Percentiles rank a stretch among this genome's conserved stretches.
Conservation (phyloP, 2,797 vertebrate genomes). For the Sebastes dallii region DNA sequence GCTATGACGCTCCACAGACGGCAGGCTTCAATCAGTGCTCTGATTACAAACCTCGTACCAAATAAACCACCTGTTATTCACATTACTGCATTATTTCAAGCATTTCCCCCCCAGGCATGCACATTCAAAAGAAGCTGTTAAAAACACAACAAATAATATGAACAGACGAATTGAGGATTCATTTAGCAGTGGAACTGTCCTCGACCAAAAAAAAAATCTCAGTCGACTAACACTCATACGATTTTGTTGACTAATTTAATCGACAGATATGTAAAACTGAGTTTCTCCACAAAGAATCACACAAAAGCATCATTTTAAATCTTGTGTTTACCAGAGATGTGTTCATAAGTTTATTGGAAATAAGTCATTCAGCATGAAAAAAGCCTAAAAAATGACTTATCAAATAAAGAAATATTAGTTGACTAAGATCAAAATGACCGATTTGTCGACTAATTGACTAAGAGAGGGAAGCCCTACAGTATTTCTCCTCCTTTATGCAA, state of each 20-base stretch:
- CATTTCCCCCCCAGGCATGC: background rate
- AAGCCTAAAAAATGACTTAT: background rate
- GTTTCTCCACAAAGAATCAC: background rate
- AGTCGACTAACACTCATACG: background rate
- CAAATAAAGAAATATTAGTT: background rate
- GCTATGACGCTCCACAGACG: constrained; percentile 45
- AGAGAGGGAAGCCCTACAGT: background rate
- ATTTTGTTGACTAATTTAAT: background rate
- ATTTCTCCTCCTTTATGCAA: constrained; percentile 1
- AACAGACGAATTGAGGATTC: background rate
- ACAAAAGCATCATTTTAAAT: background rate
- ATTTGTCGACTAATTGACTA: background rate
- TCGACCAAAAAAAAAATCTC: background rate
- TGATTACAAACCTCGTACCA: constrained; percentile 21
- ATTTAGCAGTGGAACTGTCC: background rate
- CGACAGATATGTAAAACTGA: background rate
- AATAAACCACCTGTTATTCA: constrained; percentile 39
- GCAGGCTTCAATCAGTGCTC: constrained; percentile 16
- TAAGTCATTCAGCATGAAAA: background rate
- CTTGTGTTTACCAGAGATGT: no score
- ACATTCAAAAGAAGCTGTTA: background rate
- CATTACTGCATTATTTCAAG: background rate
- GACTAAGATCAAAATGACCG: background rate
- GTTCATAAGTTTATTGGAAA: background rate
- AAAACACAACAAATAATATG: background rate